Base-by-base conservation (phyloP, 2,797 vertebrate genomes). In the Halcyon badia region DNA sequence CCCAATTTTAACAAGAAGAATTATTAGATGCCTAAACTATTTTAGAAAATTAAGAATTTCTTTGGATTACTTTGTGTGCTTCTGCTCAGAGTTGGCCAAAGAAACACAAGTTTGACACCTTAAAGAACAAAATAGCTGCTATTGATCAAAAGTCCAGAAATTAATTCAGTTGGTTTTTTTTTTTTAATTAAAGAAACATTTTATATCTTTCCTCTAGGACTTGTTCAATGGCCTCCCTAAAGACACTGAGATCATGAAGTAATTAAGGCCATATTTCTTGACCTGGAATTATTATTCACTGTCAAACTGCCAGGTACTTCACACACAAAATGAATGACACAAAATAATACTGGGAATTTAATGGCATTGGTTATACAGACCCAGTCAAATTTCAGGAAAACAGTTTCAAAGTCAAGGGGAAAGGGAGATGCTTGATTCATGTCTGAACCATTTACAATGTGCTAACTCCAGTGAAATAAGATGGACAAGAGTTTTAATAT, bases 251-350 rank as follows among this genome's bases (percentile, higher is more conserved):
- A 87, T 90, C 76, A 89, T 85, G 46, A 93, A 96, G 92, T 93
- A 92, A 89, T 94, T 86, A 88, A 82, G 37, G 96, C 28, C 66
- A 52, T 82, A 81, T 85, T 93, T 93, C 64, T 96, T 94, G 88
- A 95, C 75, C 78, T 68, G 64, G 71, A 94, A 91, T 92, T 83
- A 57, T 89, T 89, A 93, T 75, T 96, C 72, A 90, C 56, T 82
- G 70, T 90, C 86, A 87, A 49, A 64, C 20, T 77, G 57, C 71
- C 83, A 96, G 60, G 41, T 39, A 84, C 49, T 92, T 85, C 2
- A 0, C 37, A 89, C 64, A 89, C 64, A 92, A 81, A 94, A 92
- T 33, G 75, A 80, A 77, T 39, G 56, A 31, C n/a, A 60, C 61
- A 84, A 73, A 94, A 87, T 66, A 51, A 85, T 44, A 75, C 41